Percentiles rank a stretch among this genome's conserved stretches.
Conservation (phyloP, 2,113 vertebrate species). For the Pica pica region DNA sequence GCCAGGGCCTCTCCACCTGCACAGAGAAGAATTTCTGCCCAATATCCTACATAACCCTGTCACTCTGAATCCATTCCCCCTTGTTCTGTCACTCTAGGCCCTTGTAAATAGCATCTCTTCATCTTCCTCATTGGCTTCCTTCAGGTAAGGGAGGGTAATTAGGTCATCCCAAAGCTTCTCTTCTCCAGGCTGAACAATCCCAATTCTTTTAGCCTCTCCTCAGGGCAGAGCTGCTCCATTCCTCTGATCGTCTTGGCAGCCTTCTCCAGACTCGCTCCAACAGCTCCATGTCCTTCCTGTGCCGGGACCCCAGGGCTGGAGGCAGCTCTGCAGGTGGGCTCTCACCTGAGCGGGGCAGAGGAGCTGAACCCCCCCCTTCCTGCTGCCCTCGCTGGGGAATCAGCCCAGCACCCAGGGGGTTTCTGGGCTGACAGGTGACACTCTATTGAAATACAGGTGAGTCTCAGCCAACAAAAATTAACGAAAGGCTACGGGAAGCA, state of each 20-base stretch:
- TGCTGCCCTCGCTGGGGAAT: not conserved
- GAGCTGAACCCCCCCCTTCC: not conserved
- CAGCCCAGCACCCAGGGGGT: not conserved
- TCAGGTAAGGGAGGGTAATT: not conserved
- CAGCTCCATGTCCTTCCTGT: not conserved
- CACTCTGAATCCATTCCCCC: not conserved
- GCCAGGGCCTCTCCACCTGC: not conserved
- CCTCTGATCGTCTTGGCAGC: not conserved
- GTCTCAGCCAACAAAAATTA: accelerated
- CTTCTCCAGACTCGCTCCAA: not conserved
- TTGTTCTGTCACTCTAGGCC: not conserved
- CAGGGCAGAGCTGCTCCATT: not conserved
- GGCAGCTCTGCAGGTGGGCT: not conserved
- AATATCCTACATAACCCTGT: not conserved
- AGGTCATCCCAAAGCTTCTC: not conserved
- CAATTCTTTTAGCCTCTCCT: not conserved
- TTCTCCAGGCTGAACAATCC: not conserved
- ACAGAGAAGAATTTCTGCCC: not conserved
- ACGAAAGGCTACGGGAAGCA: not conserved
- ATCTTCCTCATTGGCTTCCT: not conserved
- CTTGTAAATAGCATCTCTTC: not conserved
- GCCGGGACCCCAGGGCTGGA: not conserved
- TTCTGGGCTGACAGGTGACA: not conserved
- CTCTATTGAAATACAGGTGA: accelerated
- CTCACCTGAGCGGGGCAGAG: not conserved